Evolutionary conservation across 2,888 invertebrate genomes (phyloP).

Genomic region (Coelinius sp.): DNA sequence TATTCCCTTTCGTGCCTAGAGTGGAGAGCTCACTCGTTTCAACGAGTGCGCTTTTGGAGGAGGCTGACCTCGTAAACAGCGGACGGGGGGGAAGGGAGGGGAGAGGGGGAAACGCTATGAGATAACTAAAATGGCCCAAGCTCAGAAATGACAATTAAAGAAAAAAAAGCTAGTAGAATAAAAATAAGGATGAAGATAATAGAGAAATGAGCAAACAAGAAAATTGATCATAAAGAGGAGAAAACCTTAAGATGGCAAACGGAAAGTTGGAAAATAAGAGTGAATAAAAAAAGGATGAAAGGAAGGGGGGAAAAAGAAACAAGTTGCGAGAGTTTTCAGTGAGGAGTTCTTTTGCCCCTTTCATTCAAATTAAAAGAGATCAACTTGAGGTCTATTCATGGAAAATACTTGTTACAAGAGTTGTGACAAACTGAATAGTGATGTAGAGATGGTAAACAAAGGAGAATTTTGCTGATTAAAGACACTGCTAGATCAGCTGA

Average conservation of each 20-base stretch:
- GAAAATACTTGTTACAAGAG: not conserved
- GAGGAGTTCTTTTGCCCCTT: constrained; percentile 38
- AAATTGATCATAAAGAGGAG: not conserved
- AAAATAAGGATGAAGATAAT: not conserved
- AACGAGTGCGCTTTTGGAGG: constrained; percentile 4
- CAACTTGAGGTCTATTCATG: constrained; percentile 38
- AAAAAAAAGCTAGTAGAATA: constrained; percentile 1
- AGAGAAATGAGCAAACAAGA: constrained; percentile 2
- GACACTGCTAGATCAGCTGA: no score
- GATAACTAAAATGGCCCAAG: constrained; percentile 37
- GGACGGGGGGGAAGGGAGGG: no score
- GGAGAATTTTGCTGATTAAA: no score
- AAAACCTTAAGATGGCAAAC: not conserved
- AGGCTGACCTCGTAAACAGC: constrained; percentile 41
- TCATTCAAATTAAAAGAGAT: constrained; percentile 52
- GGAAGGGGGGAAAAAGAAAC: constrained; percentile 21
- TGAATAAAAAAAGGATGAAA: no score
- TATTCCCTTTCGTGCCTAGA: constrained; percentile 31
- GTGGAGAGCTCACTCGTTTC: constrained; percentile 6
- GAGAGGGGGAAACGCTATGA: constrained; percentile 30
- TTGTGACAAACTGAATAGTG: not conserved
- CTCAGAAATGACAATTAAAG: constrained; percentile 20
- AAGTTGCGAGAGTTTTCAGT: constrained; percentile 21
- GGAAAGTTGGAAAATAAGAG: constrained; percentile 2
- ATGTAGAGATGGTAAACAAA: no score